Conservation (phyloP, 2,888 invertebrate species). For the Andrena flavipes region DNA sequence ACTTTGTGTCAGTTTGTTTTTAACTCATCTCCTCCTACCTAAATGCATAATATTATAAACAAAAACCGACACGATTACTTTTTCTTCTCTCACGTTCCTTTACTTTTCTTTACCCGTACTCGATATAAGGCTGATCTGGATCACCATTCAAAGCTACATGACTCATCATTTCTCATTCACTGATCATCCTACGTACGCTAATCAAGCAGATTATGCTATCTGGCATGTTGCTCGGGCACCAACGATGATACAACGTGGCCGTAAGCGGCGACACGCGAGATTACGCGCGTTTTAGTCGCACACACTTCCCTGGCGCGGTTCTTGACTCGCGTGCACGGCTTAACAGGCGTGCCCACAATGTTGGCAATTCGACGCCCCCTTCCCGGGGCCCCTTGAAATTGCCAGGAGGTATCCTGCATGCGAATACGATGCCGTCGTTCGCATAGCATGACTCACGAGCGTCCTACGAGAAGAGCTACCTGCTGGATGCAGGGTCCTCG, state of each 20-base stretch:
- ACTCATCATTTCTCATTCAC: too few relatives aligned
- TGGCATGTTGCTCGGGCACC: not conserved
- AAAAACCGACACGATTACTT: too few relatives aligned
- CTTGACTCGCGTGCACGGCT: conserved; percentile 59
- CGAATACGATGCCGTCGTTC: conserved; percentile 63
- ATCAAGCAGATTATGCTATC: too few relatives aligned
- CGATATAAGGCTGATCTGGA: too few relatives aligned
- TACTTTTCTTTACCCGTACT: too few relatives aligned
- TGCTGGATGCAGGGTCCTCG: conserved; percentile 37
- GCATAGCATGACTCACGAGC: conserved; percentile 67
- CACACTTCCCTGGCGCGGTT: conserved; percentile 30
- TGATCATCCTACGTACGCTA: too few relatives aligned
- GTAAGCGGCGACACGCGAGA: conserved; percentile 24
- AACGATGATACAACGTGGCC: not conserved
- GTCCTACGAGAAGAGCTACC: conserved; percentile 55
- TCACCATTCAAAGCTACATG: too few relatives aligned
- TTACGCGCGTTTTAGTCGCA: conserved; percentile 52
- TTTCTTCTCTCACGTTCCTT: too few relatives aligned
- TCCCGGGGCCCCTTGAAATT: conserved; percentile 56
- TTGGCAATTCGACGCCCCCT: conserved; percentile 66
- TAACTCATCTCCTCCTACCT: too few relatives aligned
- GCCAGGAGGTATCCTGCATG: conserved; percentile 62
- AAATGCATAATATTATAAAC: too few relatives aligned
- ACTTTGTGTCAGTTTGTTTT: too few relatives aligned
- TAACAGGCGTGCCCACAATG: conserved; percentile 75